A percentile compares a stretch with the other conserved stretches of the same genome.
phyloP scores from a whole-genome alignment of 2,113 vertebrate species.

The Pipra filicauda region DNA sequence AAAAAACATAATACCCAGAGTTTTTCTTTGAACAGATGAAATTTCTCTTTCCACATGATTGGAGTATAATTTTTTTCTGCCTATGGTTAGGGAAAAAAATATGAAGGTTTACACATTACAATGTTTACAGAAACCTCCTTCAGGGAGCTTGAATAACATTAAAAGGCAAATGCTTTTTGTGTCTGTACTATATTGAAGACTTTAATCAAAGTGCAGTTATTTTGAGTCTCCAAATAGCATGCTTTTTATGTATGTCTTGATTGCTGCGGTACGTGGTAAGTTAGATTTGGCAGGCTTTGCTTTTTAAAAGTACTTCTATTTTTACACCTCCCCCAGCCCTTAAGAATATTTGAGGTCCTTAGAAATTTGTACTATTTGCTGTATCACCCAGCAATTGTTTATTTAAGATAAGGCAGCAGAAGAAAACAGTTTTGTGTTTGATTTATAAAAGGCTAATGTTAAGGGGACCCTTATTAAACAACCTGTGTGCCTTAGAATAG shows the following conservation, averaged over 20 bases:
- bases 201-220: neutral
- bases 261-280: neutral
- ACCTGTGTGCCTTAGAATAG: neutral
- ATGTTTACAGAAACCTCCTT: neutral
- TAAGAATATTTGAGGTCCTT: neutral
- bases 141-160: neutral
- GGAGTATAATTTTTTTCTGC: neutral
- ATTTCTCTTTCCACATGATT: neutral
- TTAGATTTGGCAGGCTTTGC: neutral
- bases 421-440: neutral
- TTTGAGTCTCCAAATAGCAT: neutral
- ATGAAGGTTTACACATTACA: neutral
- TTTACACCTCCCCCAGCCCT: neutral
- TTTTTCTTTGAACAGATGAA: neutral
- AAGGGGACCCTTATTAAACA: neutral
- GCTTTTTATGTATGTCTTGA: neutral
- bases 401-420: neutral
- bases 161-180: neutral
- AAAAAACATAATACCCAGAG: neutral
- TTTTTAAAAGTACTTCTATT: neutral
- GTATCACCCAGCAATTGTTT: neutral
- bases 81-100: neutral
- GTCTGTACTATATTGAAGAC: neutral
- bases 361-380: neutral
- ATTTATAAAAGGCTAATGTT: neutral